Evolutionary conservation across 1,140 invertebrate genomes (phyloP).

Genomic region (Brachionus sp.): DNA sequence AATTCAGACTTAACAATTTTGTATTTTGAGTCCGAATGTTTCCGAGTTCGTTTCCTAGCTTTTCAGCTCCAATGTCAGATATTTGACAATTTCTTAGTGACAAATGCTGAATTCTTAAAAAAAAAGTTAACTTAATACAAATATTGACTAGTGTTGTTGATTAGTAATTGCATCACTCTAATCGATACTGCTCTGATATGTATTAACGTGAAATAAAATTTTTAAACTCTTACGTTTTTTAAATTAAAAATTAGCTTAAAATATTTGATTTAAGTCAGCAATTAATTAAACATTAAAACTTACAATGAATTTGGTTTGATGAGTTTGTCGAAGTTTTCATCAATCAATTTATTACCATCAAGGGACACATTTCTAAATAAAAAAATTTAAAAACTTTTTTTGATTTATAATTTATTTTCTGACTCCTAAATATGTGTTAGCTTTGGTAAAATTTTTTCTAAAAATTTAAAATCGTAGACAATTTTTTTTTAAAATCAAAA

Average conservation of each 20-base stretch:
- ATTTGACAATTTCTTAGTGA: conserved; percentile 55
- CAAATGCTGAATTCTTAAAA: conserved; percentile 48
- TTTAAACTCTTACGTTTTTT: conserved; percentile 48
- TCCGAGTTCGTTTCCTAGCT: conserved; percentile 53
- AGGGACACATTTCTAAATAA: conserved; percentile 51
- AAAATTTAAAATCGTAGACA: no score
- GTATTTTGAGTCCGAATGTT: conserved; percentile 51
- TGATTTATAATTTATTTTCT: no score
- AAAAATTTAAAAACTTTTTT: not conserved
- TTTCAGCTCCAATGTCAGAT: conserved; percentile 53
- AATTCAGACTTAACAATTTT: conserved; percentile 56
- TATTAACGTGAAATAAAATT: conserved; percentile 51
- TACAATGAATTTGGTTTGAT: conserved; percentile 5
- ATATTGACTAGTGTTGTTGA: not conserved
- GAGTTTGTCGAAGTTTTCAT: not conserved
- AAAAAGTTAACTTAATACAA: not conserved
- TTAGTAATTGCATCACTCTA: not conserved
- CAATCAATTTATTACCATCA: conserved; percentile 54
- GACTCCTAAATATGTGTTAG: no score
- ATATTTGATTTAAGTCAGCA: not conserved
- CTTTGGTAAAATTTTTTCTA: no score
- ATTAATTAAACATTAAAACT: not conserved
- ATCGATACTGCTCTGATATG: conserved; percentile 54
- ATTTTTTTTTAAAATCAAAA: no score
- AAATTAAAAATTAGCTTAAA: not conserved